Percentiles rank a stretch among this genome's conserved stretches.
phyloP scores from a whole-genome alignment of 2,888 invertebrate species.

The Scaptomyza polygonia region DNA sequence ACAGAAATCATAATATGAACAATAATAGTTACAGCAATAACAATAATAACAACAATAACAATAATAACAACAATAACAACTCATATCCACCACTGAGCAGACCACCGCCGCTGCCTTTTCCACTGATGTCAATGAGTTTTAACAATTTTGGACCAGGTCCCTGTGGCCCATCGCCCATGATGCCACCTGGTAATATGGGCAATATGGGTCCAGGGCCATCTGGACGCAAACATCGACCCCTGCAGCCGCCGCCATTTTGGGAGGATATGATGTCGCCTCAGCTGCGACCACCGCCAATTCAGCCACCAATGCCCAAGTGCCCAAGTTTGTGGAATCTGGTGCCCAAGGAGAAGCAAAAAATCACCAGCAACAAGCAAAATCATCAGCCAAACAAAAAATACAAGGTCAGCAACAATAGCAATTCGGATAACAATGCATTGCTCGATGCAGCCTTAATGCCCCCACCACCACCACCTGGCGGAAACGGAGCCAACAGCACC shows the following conservation, averaged over 20 bases:
- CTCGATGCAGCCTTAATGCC: slow-evolving; percentile 54
- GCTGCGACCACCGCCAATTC: slow-evolving; percentile 62
- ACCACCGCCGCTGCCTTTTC: slow-evolving; percentile 63
- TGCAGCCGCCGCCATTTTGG: slow-evolving; percentile 73
- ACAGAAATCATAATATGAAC: slow-evolving; percentile 30
- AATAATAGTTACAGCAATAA: slow-evolving; percentile 38
- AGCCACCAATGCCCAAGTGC: slow-evolving; percentile 72
- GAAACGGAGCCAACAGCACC: slow-evolving; percentile 1
- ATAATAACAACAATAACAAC: slow-evolving; percentile 30
- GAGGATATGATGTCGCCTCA: slow-evolving; percentile 71
- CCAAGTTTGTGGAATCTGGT: slow-evolving; percentile 67
- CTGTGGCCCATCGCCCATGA: slow-evolving; percentile 38
- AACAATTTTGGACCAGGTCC: slow-evolving; percentile 56
- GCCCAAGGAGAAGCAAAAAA: slow-evolving; percentile 55
- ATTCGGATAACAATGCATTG: slow-evolving; percentile 17
- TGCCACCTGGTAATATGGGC: slow-evolving; percentile 29
- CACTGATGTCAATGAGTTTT: slow-evolving; percentile 57
- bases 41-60: slow-evolving; percentile 37
- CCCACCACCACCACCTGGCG: slow-evolving; percentile 52
- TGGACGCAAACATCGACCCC: slow-evolving; percentile 39
- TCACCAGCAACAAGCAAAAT: slow-evolving; percentile 20
- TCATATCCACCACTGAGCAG: slow-evolving; percentile 45
- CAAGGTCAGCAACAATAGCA: slow-evolving; percentile 19
- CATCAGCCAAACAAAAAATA: slow-evolving; percentile 42
- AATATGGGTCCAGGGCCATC: slow-evolving; percentile 11